Evolutionary conservation across 2,888 invertebrate genomes (phyloP), one percentile per base, ranked within the genome.

Genomic region (Epinotia bilunana): DNA sequence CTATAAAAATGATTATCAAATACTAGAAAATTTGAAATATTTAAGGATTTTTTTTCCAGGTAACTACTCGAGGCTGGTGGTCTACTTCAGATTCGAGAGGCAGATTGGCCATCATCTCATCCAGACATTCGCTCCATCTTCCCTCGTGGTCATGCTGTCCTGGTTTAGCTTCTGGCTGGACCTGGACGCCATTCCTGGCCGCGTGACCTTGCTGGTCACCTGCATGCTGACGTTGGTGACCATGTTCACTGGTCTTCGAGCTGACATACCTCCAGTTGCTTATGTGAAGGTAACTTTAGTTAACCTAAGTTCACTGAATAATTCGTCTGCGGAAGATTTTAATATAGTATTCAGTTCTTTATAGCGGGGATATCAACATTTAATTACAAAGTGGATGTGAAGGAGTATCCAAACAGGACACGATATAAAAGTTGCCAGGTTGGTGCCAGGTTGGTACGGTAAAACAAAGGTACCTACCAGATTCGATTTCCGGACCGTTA

Each of bases 121-220:
- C 79, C 97, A 97, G 88, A 97, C 97, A 9, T 98, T 97, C 86
- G 97, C 97, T 0, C 98, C 98, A 0, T 97, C 97, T 2, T 96
- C 96, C 0, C 89, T 98, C 46, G 97, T 98, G 9, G 97, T 98
- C 12, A 96, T 97, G 95, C 87, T 98, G 9, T 97, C 97, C 3
- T 98, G 97, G 97, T 97, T 97, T 86, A 97, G 97, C 83, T 98
- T 98, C 87, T 98, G 97, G 97, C 88, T 98, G 43, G 97, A 97
- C 65, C 88, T 97, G 81, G 98, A 98, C 83, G 97, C 97, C 0
- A 97, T 97, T 69, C 97, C 98, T 2, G 98, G 97, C 0, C 93
- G 98, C 63, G 97, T 97, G 11, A 97, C 97, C 0, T 89, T 98
- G 43, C 91, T 98, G 72, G 97, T 98, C 20, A 98, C 97, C 12